A percentile compares a stretch with the other conserved stretches of the same genome.
phyloP scores from a whole-genome alignment of 2,888 invertebrate genomes.

The Tortrix viridana region DNA sequence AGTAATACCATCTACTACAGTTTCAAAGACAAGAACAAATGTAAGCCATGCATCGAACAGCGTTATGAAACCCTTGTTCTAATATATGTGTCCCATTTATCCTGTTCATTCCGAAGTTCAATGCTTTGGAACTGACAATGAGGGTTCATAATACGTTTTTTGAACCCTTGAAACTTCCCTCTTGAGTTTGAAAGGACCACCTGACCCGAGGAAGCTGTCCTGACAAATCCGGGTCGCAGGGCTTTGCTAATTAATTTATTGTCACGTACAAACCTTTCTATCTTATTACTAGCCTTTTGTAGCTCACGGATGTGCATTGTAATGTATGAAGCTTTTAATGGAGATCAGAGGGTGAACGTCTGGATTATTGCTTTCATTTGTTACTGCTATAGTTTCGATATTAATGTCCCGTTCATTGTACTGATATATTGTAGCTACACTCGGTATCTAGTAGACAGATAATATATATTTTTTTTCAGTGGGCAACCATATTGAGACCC shows the following conservation, averaged over 20 bases:
- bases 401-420: neutral
- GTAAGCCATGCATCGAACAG: slow-evolving; percentile 19
- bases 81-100: slow-evolving; percentile 27
- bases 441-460: too few species aligned
- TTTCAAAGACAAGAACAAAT: slow-evolving; percentile 6
- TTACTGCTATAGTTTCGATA: neutral
- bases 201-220: slow-evolving; percentile 52
- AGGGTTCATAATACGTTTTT: slow-evolving; percentile 38
- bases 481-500: too few species aligned
- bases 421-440: neutral
- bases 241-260: slow-evolving; percentile 72
- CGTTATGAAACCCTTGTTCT: slow-evolving; percentile 8
- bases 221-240: slow-evolving; percentile 51
- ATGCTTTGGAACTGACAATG: slow-evolving; percentile 27
- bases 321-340: slow-evolving; percentile 45
- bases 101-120: slow-evolving; percentile 20
- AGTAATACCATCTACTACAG: neutral
- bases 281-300: slow-evolving; percentile 47
- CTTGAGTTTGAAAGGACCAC: slow-evolving; percentile 55
- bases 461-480: too few species aligned
- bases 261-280: slow-evolving; percentile 51
- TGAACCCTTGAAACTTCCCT: slow-evolving; percentile 52
- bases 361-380: neutral
- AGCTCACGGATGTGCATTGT: slow-evolving; percentile 50
- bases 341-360: slow-evolving; percentile 7